Base-by-base conservation (phyloP, 2,113 vertebrate genomes). In the Vulpes ferrilata region DNA sequence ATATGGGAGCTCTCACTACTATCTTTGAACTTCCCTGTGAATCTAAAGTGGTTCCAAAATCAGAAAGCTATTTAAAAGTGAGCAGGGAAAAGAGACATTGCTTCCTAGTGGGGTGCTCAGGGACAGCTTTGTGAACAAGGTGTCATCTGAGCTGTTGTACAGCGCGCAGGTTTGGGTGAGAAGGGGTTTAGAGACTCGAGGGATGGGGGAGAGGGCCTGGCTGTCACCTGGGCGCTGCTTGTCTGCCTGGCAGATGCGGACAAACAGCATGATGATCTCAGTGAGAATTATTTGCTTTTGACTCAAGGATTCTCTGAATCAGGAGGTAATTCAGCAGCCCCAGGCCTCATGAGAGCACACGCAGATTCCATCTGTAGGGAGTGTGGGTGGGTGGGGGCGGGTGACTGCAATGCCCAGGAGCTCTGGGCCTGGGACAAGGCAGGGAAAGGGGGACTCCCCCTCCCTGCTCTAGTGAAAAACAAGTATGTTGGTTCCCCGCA, bases 131-230 rank as follows among this genome's bases (percentile, higher is more conserved):
- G 82, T 32, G 82, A 30, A 38, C 62, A 23, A 53, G 20, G 7
- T 67, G 43, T 71, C 35, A 0, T 43, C 43, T 48, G 53, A 25
- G 62, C 38, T 43, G 20, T 51, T 19, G 62, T 38, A 16, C 5
- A 6, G 32, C 11, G 3, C 0, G 3, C 48, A n/a, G 48, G 7
- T 11, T 30, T 10, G 2, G 55, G 25, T 0, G 9, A 6, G 43
- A 27, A 1, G 11, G 11, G 83, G 19, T 53, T 81, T 64, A 25
- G 32, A n/a, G 89, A 51, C 43, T 51, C 0, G 0, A 84, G 74
- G 35, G 32, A 55, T 15, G 0, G 0, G 53, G 7, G 2, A 69
- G n/a, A 43, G 38, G 23, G 20, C 9, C 8, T 22, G 38, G 53
- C 17, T 60, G 19, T 57, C 57, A 10, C 65, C 0, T 3, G 2